phyloP scores from a whole-genome alignment of 2,113 vertebrate genomes.

The Puntigrus tetrazona region DNA sequence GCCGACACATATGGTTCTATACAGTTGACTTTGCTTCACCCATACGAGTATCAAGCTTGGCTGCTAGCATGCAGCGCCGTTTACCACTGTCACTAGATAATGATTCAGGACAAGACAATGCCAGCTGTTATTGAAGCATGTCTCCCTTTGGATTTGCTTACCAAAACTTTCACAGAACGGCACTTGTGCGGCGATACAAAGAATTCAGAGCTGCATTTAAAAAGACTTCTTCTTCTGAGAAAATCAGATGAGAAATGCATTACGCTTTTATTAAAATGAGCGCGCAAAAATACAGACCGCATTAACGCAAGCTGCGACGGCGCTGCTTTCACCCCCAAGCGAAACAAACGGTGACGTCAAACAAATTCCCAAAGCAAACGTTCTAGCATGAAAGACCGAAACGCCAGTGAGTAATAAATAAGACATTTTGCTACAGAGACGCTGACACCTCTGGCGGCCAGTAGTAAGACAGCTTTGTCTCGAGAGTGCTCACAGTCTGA shows the following conservation, averaged over 20 bases:
- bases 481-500: background rate
- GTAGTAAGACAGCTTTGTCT: background rate
- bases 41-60: background rate
- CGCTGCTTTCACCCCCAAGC: background rate
- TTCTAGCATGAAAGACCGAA: background rate
- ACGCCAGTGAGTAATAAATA: background rate
- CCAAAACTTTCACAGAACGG: background rate
- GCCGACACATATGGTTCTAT: background rate
- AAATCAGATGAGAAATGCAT: background rate
- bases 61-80: background rate
- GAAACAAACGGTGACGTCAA: background rate
- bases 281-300: background rate
- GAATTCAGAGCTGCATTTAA: background rate
- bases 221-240: background rate
- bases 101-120: background rate
- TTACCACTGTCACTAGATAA: background rate
- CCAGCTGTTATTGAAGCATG: background rate
- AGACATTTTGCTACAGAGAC: background rate
- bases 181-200: background rate
- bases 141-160: background rate
- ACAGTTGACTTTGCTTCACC: background rate
- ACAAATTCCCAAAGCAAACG: background rate
- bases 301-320: background rate
- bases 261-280: background rate
- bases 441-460: background rate